phyloP scores from a whole-genome alignment of 2,113 vertebrate genomes.

The Cyanistes caeruleus region DNA sequence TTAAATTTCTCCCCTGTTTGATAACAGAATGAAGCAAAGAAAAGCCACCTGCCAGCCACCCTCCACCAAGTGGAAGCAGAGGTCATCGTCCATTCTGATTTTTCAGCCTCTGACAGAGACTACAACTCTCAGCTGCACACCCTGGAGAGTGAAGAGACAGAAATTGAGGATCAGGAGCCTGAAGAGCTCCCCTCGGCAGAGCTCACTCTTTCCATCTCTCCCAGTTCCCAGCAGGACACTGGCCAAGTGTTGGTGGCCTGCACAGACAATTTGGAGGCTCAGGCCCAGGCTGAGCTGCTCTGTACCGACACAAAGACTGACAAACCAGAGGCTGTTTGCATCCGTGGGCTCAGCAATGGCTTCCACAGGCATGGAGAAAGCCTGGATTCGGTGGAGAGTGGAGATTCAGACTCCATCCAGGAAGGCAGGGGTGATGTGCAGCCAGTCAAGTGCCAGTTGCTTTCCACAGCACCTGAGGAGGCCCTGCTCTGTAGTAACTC shows the following conservation, averaged over 20 bases:
- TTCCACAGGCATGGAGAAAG: slow-evolving; percentile 73
- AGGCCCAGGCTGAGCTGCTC: not conserved
- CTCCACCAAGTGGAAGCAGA: slow-evolving; percentile 91
- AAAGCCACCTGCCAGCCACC: slow-evolving; percentile 71
- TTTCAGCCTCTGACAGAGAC: slow-evolving; percentile 79
- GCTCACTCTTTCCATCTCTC: not conserved
- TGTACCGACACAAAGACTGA: not conserved
- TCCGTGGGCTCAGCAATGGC: slow-evolving; percentile 78
- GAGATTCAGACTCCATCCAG: slow-evolving; percentile 57
- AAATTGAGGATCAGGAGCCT: not conserved
- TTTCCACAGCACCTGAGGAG: slow-evolving; percentile 17
- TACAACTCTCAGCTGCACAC: slow-evolving; percentile 53
- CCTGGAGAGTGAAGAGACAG: slow-evolving; percentile 46
- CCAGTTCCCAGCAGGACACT: not conserved
- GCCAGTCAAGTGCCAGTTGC: slow-evolving; percentile 60
- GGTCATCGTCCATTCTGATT: slow-evolving; percentile 95
- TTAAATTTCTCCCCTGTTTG: not conserved
- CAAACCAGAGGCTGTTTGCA: slow-evolving; percentile 7
- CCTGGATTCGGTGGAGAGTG: slow-evolving; percentile 65
- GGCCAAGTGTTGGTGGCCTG: not conserved
- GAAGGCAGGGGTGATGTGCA: slow-evolving; percentile 46
- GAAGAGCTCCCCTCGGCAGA: not conserved
- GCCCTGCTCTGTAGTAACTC: slow-evolving; percentile 71
- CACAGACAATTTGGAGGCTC: not conserved
- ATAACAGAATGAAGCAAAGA: slow-evolving; percentile 72